Evolutionary conservation across 2,888 invertebrate genomes (phyloP).

Genomic region (Campoletis raptor): DNA sequence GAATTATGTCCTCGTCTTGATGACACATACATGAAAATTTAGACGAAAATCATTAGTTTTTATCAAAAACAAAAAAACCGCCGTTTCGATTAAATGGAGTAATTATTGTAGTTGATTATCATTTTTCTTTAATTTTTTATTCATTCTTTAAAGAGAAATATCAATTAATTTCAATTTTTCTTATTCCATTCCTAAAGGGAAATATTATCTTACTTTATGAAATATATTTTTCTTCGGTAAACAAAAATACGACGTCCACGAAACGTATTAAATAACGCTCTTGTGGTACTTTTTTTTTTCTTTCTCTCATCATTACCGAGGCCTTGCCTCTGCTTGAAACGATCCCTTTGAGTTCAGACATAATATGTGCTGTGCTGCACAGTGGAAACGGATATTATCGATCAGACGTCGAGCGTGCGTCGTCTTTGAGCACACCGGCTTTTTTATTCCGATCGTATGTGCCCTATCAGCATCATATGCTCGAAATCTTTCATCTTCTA

Average conservation of each 20-base stretch:
- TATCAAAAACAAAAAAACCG: neutral
- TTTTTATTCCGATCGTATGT: conserved; percentile 28
- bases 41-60: neutral
- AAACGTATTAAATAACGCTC: neutral
- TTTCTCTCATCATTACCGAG: neutral
- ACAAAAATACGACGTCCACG: conserved; percentile 17
- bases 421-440: conserved; percentile 50
- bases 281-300: conserved; percentile 2
- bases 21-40: neutral
- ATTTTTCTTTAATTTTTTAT: neutral
- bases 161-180: neutral
- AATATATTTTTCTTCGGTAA: neutral
- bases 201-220: neutral
- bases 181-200: neutral
- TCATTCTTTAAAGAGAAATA: neutral
- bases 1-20: conserved; percentile 9
- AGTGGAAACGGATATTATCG: conserved; percentile 65
- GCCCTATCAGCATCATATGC: conserved; percentile 42
- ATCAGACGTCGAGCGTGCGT: conserved; percentile 53
- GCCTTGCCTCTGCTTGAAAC: conserved; percentile 19
- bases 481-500: conserved; percentile 14
- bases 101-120: neutral
- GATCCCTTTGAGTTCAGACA: conserved; percentile 49
- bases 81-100: neutral
- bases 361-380: conserved; percentile 21